Conservation (phyloP, 2,113 vertebrate genomes). For the Spea multiplicata region DNA sequence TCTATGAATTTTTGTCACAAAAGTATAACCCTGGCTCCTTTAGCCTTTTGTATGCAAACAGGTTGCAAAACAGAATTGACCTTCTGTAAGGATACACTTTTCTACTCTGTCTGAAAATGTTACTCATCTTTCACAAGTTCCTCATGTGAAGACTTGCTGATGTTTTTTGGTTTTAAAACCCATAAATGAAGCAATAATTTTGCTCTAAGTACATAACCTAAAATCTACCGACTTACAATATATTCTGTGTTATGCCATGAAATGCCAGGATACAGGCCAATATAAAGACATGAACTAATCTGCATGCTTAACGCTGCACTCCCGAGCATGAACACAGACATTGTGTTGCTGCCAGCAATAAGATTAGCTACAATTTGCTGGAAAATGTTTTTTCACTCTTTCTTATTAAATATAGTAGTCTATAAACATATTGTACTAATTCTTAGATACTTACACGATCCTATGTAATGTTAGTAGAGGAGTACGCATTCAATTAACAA, state of each 20-base stretch:
- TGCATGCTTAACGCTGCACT: conserved; percentile 32
- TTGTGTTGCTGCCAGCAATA: conserved; percentile 36
- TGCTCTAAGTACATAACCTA: neutral
- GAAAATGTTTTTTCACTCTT: too few relatives aligned
- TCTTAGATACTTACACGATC: too few relatives aligned
- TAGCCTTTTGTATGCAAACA: too few relatives aligned
- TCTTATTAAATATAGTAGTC: too few relatives aligned
- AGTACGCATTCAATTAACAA: too few relatives aligned
- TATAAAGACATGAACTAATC: conserved; percentile 37
- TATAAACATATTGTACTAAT: too few relatives aligned
- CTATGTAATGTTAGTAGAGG: too few relatives aligned
- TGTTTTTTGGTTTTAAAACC: neutral
- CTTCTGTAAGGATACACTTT: neutral
- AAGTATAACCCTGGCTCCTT: too few relatives aligned
- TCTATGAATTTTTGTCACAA: too few relatives aligned
- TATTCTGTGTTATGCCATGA: conserved; percentile 29
- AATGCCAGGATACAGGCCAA: conserved; percentile 29
- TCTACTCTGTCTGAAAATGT: neutral
- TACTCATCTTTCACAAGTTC: neutral
- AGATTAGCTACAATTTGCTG: conserved; percentile 8
- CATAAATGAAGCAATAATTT: neutral
- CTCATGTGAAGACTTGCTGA: neutral
- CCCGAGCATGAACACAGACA: conserved; percentile 29
- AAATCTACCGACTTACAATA: conserved; percentile 1
- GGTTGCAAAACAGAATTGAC: too few relatives aligned